A percentile compares a stretch with the other conserved stretches of the same genome.
Conservation (phyloP, 2,888 invertebrate species). For the Caenorhabditis imperialis region DNA sequence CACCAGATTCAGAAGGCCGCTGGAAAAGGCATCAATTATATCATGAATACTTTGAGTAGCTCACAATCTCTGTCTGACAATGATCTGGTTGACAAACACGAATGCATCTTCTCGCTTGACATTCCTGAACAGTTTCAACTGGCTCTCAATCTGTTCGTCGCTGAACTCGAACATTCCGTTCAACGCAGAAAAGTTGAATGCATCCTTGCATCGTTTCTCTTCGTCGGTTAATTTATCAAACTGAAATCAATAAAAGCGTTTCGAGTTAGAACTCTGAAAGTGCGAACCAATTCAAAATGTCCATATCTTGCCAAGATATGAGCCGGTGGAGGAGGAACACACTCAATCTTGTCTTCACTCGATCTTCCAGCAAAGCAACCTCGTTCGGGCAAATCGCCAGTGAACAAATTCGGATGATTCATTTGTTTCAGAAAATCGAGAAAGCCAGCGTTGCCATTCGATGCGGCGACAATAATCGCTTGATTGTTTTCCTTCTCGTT, state of each 20-base stretch:
- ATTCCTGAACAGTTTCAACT: conserved; percentile 2
- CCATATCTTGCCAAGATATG: conserved; percentile 10
- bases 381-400: no score
- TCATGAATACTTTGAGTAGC: background rate
- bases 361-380: no score
- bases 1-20: background rate
- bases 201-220: background rate
- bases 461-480: no score
- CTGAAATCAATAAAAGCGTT: background rate
- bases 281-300: conserved; percentile 4
- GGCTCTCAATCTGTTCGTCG: conserved; percentile 7
- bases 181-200: background rate
- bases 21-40: conserved; percentile 1
- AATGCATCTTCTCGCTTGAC: conserved; percentile 14
- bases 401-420: no score
- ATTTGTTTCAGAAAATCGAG: no score
- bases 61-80: conserved; percentile 14
- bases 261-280: background rate
- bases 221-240: background rate
- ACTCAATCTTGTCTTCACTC: no score
- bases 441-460: no score
- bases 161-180: conserved; percentile 1
- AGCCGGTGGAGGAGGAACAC: background rate
- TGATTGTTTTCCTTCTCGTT: no score
- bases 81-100: conserved; percentile 11